Evolutionary conservation across 1,140 invertebrate species (phyloP).

Genomic region (Pristionchus pacificus): DNA sequence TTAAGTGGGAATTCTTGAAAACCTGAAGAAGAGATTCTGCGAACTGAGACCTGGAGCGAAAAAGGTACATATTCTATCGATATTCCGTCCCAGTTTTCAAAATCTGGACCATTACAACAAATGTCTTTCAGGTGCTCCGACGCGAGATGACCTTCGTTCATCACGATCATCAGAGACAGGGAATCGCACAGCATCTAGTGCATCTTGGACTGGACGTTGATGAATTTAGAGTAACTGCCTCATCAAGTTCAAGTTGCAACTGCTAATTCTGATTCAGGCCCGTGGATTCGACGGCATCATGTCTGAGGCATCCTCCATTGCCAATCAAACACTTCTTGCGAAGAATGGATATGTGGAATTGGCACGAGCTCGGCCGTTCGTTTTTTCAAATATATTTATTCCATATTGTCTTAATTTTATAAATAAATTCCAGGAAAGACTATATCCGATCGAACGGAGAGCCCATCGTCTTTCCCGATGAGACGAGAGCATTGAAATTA

Average conservation of each 20-base stretch:
- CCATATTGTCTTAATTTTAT: too few species aligned
- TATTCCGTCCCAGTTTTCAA: too few species aligned
- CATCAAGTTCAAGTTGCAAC: too few species aligned
- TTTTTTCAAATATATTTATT: too few species aligned
- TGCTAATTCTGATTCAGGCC: neutral
- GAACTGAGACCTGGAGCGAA: too few species aligned
- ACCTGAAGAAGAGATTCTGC: slow-evolving; percentile 4
- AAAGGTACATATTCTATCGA: too few species aligned
- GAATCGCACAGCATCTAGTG: slow-evolving; percentile 4
- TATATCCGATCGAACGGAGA: too few species aligned
- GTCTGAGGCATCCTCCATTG: slow-evolving; percentile 11
- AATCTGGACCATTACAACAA: neutral
- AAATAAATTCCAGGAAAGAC: too few species aligned
- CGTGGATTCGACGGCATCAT: slow-evolving; percentile 10
- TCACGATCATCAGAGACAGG: slow-evolving; percentile 5
- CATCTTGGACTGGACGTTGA: slow-evolving; percentile 1
- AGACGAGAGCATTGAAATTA: too few species aligned
- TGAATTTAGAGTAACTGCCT: neutral
- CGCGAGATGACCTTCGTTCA: slow-evolving; percentile 10
- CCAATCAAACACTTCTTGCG: slow-evolving; percentile 13
- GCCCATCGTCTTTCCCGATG: too few species aligned
- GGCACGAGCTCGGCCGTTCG: neutral
- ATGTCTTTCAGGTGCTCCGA: slow-evolving; percentile 1
- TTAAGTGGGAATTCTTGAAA: too few species aligned
- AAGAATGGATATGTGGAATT: slow-evolving; percentile 3